Base-by-base conservation (phyloP, 53 echinoderm and acorn worm species). In the Patiria pectinifera region DNA sequence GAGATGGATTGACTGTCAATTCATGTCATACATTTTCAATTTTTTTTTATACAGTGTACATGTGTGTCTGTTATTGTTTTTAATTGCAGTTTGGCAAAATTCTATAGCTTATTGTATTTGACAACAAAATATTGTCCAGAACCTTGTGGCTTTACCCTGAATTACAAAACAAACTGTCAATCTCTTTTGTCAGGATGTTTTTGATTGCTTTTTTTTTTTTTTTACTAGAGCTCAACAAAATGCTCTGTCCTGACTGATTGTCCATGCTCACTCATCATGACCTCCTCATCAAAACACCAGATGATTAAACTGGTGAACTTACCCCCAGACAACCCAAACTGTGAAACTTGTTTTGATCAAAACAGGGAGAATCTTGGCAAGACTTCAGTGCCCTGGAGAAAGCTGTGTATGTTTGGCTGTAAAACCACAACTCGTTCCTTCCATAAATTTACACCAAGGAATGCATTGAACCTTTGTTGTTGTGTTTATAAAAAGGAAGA, bases 211-310 rank as follows among this genome's bases (percentile, higher is more conserved):
- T 70, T 44, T 62, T 35, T 70, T 25, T 69, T 43, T 69, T 85
- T 59, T 69, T 83, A 15, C 83, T 60, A 83, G 66, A 59, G 15
- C 45, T 85, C 15, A 63, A 85, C 63, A 21, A 85, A 62, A 66
- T 66, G 62, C 85, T 11, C 60, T 59, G 58, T 23, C 59, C 45
- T 85, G 69, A 66, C 24, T 69, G 46, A 69, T 69, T 69, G 85
- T 66, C 45, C 18, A 66, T 66, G 63, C 66, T 85, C 69, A 66
- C 85, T 85, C 85, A 21, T 62, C 85, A 43, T 85, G 85, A 85
- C 83, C 83, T 83, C 61, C 59, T 26, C 83, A 83, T 83, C 85
- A 62, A 85, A 85, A 85, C 85, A 85, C 85, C 85, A 85, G 66
- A 48, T 85, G 85, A 84, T 69, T 62, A 62, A 84, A 63, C 11